A percentile compares a stretch with the other conserved stretches of the same genome.
phyloP scores from a whole-genome alignment of 1,140 invertebrate species.

The Patella vulgata region DNA sequence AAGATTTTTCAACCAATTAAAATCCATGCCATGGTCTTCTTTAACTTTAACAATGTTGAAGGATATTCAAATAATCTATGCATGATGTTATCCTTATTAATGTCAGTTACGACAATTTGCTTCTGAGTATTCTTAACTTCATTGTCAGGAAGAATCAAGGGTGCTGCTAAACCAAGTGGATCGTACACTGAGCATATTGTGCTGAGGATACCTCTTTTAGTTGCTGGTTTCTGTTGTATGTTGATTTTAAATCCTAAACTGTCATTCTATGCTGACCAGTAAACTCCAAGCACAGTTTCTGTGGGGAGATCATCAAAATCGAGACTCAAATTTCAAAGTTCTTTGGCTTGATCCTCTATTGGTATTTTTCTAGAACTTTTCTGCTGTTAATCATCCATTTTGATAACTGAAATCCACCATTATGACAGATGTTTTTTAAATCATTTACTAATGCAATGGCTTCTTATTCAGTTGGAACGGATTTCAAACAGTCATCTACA shows the following conservation, averaged over 20 bases:
- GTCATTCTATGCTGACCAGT: not conserved
- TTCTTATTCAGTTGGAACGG: conserved; percentile 4
- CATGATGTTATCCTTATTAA: too few species aligned
- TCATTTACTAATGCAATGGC: conserved; percentile 12
- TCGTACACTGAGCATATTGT: conserved; percentile 1
- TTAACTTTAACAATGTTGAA: too few species aligned
- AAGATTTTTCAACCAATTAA: too few species aligned
- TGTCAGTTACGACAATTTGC: too few species aligned
- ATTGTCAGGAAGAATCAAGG: too few species aligned
- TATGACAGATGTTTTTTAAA: conserved; percentile 6
- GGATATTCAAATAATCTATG: too few species aligned
- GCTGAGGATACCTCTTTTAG: not conserved
- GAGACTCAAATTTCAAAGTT: not conserved
- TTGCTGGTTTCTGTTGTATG: not conserved
- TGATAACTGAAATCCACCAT: conserved; percentile 21
- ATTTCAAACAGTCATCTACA: conserved; percentile 26
- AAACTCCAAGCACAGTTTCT: not conserved
- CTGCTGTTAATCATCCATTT: conserved; percentile 23
- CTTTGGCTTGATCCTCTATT: not conserved
- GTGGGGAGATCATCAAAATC: not conserved
- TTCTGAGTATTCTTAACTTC: too few species aligned
- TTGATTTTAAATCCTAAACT: not conserved
- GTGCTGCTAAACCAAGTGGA: too few species aligned
- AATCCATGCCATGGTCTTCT: too few species aligned
- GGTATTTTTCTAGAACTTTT: not conserved